Evolutionary conservation across 2,113 vertebrate species (phyloP).

Genomic region (Aix galericulata): DNA sequence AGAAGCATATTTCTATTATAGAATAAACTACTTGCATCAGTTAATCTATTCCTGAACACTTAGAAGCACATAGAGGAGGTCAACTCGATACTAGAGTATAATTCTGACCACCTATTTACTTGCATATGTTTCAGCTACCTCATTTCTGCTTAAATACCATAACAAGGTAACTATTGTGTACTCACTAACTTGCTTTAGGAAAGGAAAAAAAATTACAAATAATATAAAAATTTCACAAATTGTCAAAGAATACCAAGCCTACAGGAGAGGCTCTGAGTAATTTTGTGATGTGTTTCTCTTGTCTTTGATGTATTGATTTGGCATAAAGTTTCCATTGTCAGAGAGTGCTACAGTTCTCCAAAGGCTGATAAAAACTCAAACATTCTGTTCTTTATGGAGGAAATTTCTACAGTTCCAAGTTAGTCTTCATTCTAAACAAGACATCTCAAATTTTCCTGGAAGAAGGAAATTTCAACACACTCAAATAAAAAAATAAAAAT

Average conservation of each 20-base stretch:
- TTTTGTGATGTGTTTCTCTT: neutral
- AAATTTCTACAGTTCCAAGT: neutral
- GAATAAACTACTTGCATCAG: neutral
- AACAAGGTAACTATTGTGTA: neutral
- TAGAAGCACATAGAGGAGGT: neutral
- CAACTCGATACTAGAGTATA: neutral
- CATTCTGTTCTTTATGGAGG: neutral
- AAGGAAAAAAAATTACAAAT: neutral
- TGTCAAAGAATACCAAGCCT: neutral
- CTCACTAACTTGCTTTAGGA: neutral
- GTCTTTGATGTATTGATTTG: neutral
- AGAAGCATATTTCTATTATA: neutral
- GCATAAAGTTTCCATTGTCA: neutral
- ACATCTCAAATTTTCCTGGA: neutral
- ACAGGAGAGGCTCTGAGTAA: neutral
- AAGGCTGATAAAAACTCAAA: neutral
- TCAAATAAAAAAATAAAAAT: neutral
- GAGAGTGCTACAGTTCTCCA: neutral
- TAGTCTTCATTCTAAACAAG: neutral
- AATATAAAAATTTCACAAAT: neutral
- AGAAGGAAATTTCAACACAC: neutral
- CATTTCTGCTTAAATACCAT: neutral
- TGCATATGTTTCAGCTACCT: neutral
- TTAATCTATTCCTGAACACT: neutral
- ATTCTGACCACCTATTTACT: neutral